Evolutionary conservation across 1,140 invertebrate species (phyloP).

Genomic region (Pinna nobilis): DNA sequence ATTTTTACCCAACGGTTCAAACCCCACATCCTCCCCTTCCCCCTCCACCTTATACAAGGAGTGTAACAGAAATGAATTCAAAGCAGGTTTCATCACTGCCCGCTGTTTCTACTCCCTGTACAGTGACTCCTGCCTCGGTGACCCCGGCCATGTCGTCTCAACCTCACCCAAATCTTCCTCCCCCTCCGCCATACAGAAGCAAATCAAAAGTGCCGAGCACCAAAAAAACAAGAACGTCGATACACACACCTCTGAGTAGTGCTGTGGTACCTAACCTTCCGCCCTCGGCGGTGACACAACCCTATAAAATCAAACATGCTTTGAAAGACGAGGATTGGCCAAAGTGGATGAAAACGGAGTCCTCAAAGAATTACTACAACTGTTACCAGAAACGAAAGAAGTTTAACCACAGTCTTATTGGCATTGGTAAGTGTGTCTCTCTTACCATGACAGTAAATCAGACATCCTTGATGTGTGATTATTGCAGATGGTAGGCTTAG

Average conservation of each 20-base stretch:
- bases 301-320: constrained; percentile 52
- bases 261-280: constrained; percentile 26
- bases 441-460: background rate
- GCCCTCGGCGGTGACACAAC: constrained; percentile 27
- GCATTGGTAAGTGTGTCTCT: constrained; percentile 70
- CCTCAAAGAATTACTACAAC: constrained; percentile 61
- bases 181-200: constrained; percentile 51
- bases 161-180: constrained; percentile 39
- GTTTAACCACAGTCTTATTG: constrained; percentile 70
- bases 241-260: constrained; percentile 41
- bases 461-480: no score
- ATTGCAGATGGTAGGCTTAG: no score
- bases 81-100: background rate
- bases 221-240: constrained; percentile 12
- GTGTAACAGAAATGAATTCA: no score
- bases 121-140: background rate
- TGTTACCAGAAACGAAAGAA: constrained; percentile 60
- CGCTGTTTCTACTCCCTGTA: background rate
- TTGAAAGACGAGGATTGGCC: constrained; percentile 56
- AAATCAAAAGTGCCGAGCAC: constrained; percentile 26
- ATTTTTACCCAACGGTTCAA: constrained; percentile 1
- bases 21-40: constrained; percentile 6
- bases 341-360: constrained; percentile 55
- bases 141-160: constrained; percentile 12
- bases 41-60: constrained; percentile 14